phyloP scores from a whole-genome alignment of 1,140 invertebrate genomes.

The Bombus terrestris region DNA sequence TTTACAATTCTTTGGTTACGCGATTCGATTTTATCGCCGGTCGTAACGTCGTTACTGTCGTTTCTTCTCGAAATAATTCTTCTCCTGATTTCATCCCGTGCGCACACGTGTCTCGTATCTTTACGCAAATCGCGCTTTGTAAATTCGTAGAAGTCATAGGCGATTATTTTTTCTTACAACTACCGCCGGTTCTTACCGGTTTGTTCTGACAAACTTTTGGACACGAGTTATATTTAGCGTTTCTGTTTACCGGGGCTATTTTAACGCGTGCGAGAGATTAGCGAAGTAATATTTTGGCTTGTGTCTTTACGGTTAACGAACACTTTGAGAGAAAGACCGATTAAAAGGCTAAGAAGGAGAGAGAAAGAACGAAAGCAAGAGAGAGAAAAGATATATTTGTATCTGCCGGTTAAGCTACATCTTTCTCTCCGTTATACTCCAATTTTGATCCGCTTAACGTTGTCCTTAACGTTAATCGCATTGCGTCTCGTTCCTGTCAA shows the following conservation, averaged over 20 bases:
- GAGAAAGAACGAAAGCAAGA: no score
- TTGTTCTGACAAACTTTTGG: constrained; percentile 50
- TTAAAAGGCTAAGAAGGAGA: not conserved
- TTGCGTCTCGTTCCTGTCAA: not conserved
- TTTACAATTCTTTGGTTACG: not conserved
- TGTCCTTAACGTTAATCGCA: not conserved
- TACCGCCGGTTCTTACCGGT: constrained; percentile 51
- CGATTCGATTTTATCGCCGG: constrained; percentile 7
- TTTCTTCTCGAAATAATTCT: not conserved
- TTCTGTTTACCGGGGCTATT: constrained; percentile 68
- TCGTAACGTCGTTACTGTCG: not conserved
- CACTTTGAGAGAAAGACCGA: constrained; percentile 25
- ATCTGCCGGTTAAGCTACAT: not conserved
- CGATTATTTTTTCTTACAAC: constrained; percentile 22
- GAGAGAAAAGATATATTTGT: not conserved
- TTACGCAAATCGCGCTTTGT: not conserved
- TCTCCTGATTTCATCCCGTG: not conserved
- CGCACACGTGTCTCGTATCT: not conserved
- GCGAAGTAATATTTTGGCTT: constrained; percentile 45
- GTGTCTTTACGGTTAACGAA: constrained; percentile 6
- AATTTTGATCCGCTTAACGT: not conserved
- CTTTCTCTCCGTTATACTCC: not conserved
- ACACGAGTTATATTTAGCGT: constrained; percentile 64
- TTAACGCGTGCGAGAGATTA: constrained; percentile 56
- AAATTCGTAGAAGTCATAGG: not conserved